Evolutionary conservation across 2,797 vertebrate species (phyloP).

Genomic region (Cryptoprocta ferox): DNA sequence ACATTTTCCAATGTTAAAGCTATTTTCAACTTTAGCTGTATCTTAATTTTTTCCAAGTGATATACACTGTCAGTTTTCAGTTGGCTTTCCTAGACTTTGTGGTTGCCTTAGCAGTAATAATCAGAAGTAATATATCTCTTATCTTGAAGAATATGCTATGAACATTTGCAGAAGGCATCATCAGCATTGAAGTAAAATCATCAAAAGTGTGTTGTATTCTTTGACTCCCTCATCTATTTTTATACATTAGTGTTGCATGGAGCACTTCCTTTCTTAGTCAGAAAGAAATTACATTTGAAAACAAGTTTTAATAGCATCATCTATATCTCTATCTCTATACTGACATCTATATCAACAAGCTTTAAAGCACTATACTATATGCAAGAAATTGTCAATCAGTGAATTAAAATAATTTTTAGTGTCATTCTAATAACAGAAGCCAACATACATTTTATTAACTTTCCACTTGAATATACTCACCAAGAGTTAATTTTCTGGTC

Average conservation of each 20-base stretch:
- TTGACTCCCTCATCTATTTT: not conserved
- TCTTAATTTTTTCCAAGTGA: not conserved
- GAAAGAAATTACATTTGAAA: slow-evolving; percentile 35
- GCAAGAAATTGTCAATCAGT: not conserved
- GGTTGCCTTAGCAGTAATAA: not conserved
- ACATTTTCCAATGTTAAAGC: not conserved
- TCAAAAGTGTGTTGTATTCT: not conserved
- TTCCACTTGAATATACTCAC: not conserved
- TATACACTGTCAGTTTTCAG: not conserved
- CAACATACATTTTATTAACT: not conserved
- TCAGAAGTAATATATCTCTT: not conserved
- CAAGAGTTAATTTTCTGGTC: slow-evolving; percentile 64
- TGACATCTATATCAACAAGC: not conserved
- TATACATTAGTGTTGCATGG: not conserved
- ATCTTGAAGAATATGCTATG: not conserved
- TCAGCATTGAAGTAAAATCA: not conserved
- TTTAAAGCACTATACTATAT: not conserved
- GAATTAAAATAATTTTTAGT: not conserved
- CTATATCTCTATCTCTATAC: not conserved
- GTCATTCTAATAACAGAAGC: slow-evolving; percentile 50
- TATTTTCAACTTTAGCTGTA: not conserved
- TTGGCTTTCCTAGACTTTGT: accelerated
- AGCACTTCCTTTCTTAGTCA: not conserved
- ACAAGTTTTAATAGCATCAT: not conserved
- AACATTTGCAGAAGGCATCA: not conserved